These are phyloP conservation scores for Rhinogobio ventralis DNA, from an alignment of 2,797 vertebrate species.

Conservation along the genomic window DNA sequence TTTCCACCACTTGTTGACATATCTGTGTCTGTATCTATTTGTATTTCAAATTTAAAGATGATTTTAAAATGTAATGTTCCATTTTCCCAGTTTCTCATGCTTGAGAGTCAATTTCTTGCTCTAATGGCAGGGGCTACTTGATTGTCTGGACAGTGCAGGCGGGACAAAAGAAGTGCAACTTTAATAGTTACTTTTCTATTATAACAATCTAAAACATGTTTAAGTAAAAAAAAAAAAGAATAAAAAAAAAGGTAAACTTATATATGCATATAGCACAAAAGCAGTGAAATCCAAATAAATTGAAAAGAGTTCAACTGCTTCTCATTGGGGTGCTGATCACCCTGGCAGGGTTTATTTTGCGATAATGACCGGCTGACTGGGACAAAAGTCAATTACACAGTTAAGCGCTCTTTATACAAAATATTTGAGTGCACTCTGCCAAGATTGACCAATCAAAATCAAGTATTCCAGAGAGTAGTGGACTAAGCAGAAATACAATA, in stretches of 20 bases:
- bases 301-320: not conserved
- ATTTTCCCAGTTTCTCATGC: not conserved
- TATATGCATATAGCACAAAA: not conserved
- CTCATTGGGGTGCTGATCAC: not conserved
- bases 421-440: slow-evolving; percentile 26
- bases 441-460: slow-evolving; percentile 19
- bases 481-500: not conserved
- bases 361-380: not conserved
- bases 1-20: not conserved
- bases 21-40: not conserved
- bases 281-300: not conserved
- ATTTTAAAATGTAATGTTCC: not conserved
- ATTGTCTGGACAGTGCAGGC: not conserved
- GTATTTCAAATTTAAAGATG: not conserved
- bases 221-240: not conserved
- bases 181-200: not conserved
- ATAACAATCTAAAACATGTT: not conserved
- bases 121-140: not conserved
- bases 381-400: slow-evolving; percentile 31
- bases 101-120: not conserved
- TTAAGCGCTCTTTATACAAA: slow-evolving; percentile 7
- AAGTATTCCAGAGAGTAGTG: not conserved
- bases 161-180: not conserved
- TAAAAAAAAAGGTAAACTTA: not conserved
- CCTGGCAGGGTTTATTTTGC: not conserved